A percentile compares a stretch with the other conserved stretches of the same genome.
Evolutionary conservation across 2,113 vertebrate species (phyloP).

Genomic region (Kryptolebias marmoratus): DNA sequence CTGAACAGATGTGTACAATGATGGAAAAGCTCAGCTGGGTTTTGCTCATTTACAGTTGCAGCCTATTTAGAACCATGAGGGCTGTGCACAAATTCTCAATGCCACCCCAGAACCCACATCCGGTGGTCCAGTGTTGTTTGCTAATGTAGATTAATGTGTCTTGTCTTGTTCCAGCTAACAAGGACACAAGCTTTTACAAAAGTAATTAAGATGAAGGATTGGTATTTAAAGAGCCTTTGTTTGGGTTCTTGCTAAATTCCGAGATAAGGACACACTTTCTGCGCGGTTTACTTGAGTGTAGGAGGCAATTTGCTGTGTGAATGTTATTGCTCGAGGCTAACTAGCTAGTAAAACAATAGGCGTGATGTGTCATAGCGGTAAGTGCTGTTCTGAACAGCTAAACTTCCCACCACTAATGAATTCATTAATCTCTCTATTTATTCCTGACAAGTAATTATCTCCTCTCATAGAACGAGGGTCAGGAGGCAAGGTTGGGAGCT

Average conservation of each 20-base stretch:
- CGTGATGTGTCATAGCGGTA: constrained; percentile 74
- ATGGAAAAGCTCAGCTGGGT: no score
- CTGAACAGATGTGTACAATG: no score
- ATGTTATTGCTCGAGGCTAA: constrained; percentile 77
- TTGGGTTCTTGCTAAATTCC: constrained; percentile 70
- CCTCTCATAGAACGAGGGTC: constrained; percentile 60
- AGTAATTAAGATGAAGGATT: constrained; percentile 95
- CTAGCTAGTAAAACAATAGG: constrained; percentile 77
- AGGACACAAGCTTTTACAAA: constrained; percentile 76
- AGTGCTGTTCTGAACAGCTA: constrained; percentile 67
- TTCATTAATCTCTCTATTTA: constrained; percentile 81
- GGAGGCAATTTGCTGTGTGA: constrained; percentile 67
- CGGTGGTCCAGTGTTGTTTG: constrained; percentile 80
- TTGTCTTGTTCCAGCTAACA: constrained; percentile 81
- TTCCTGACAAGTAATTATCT: constrained; percentile 78
- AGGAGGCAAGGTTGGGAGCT: constrained; percentile 61
- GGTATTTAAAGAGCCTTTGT: constrained; percentile 83
- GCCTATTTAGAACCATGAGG: not conserved
- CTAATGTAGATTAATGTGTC: constrained; percentile 93
- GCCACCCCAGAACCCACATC: constrained; percentile 65
- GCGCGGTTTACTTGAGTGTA: constrained; percentile 41
- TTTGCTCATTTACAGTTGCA: no score
- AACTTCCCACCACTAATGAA: constrained; percentile 74
- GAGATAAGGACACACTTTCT: constrained; percentile 53
- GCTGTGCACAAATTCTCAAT: not conserved